Evolutionary conservation across 2,888 invertebrate species (phyloP), one percentile per base, ranked within the genome.

Genomic region (Drosophila macrospina): DNA sequence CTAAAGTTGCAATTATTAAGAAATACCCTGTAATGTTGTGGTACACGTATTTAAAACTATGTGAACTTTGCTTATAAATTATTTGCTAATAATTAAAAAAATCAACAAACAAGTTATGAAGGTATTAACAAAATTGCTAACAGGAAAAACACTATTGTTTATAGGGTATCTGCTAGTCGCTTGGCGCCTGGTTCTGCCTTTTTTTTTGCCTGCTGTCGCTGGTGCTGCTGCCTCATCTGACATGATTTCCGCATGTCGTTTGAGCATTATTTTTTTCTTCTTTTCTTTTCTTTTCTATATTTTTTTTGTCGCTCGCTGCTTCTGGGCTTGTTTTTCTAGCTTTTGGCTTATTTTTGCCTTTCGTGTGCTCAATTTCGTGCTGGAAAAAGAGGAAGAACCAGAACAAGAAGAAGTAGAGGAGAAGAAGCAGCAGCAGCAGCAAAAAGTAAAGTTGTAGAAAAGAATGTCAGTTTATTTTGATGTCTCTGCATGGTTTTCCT

Each of bases 181-280:
- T 32, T n/a, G 15, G 4, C 8, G 0, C 3, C 4, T n/a, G 15
- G 20, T n/a, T 56, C 11, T 2, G 2, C 10, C 11, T 16, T 56
- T 36, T 62, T 52, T 26, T 45, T 28, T 28, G 28, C 44, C 4
- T 10, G 69, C 48, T 50, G 54, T 48, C 34, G 64, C 64, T 61
- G 66, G 50, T 55, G 67, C 67, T 69, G 69, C 72, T 85, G 88
- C 86, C 69, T 82, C 82, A 83, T 86, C 86, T 83, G 88, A 87
- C 82, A 83, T 83, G 86, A 87, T 88, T 83, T 83, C 88, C 82
- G 88, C 69, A 83, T 83, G 86, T 83, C 82, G 88, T 82, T 88
- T 87, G 88, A 80, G 79, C 78, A 65, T 67, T 66, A 68, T 71
- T n/a, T 72, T 79, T 37, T 57, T 51, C 37, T 50, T 54, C 56